A percentile compares a stretch with the other conserved stretches of the same genome.
Evolutionary conservation across 2,797 vertebrate species (phyloP).

Genomic region (Enteromius mattozi): DNA sequence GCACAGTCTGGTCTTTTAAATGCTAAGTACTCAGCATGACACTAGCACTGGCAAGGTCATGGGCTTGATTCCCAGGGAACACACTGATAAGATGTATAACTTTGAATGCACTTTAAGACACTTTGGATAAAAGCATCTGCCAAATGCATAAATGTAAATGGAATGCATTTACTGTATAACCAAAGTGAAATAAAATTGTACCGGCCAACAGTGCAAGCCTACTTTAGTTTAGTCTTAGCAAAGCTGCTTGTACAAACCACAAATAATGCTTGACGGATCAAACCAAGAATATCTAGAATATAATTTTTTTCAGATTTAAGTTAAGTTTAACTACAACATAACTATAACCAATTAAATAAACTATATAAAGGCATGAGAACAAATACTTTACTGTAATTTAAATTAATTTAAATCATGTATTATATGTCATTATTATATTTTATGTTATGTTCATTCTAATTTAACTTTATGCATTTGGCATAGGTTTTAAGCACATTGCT

Average conservation of each 20-base stretch:
- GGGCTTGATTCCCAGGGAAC: neutral
- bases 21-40: constrained; percentile 5
- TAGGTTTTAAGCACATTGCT: neutral
- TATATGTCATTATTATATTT: neutral
- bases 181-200: neutral
- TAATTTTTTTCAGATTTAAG: neutral
- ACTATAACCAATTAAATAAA: neutral
- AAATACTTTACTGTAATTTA: neutral
- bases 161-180: neutral
- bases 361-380: neutral
- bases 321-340: neutral
- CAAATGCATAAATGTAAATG: neutral
- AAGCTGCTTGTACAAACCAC: neutral
- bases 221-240: neutral
- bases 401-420: neutral
- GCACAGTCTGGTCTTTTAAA: constrained; percentile 15
- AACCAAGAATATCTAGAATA: neutral
- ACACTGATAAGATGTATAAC: neutral
- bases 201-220: neutral
- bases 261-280: neutral
- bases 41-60: neutral
- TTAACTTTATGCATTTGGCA: neutral
- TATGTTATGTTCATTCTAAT: neutral
- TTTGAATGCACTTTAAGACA: neutral
- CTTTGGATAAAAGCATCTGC: neutral